These are phyloP conservation scores for Artibeus jamaicensis DNA, from an alignment of 2,797 vertebrate species.

Conservation along the genomic window DNA sequence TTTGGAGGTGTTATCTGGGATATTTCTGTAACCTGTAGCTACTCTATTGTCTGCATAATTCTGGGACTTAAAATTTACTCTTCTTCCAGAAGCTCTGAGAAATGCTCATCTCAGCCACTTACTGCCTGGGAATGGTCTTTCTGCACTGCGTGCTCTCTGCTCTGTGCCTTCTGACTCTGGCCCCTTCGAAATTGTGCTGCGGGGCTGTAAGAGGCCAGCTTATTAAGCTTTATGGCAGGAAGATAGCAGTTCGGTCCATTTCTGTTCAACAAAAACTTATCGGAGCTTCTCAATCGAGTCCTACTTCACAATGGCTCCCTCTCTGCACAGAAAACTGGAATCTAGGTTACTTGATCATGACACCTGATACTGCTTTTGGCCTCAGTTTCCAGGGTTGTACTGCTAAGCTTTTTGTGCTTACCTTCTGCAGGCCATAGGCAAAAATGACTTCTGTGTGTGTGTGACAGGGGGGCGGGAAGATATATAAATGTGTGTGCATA, in stretches of 20 bases:
- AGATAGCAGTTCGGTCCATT: not conserved
- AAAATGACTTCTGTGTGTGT: not conserved
- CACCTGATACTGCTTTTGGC: not conserved
- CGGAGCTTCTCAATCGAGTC: not conserved
- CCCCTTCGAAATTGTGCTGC: not conserved
- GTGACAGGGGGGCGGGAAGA: too few species aligned
- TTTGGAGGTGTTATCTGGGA: not conserved
- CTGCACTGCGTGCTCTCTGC: not conserved
- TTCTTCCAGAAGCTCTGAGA: slow-evolving; percentile 27
- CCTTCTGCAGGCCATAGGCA: not conserved
- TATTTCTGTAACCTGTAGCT: not conserved
- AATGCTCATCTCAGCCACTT: not conserved
- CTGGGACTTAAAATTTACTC: not conserved
- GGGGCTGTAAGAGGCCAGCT: not conserved
- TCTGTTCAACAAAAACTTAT: slow-evolving; percentile 3
- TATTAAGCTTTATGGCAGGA: not conserved
- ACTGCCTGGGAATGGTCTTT: not conserved
- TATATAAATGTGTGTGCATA: too few species aligned
- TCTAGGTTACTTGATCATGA: not conserved
- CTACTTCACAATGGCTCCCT: not conserved
- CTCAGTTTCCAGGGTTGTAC: not conserved
- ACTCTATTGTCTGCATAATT: not conserved
- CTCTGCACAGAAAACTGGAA: not conserved
- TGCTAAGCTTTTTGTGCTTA: not conserved
- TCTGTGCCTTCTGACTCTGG: not conserved